These are phyloP conservation scores for Peromyscus leucopus DNA, from an alignment of 2,113 vertebrate species.

Conservation along the genomic window DNA sequence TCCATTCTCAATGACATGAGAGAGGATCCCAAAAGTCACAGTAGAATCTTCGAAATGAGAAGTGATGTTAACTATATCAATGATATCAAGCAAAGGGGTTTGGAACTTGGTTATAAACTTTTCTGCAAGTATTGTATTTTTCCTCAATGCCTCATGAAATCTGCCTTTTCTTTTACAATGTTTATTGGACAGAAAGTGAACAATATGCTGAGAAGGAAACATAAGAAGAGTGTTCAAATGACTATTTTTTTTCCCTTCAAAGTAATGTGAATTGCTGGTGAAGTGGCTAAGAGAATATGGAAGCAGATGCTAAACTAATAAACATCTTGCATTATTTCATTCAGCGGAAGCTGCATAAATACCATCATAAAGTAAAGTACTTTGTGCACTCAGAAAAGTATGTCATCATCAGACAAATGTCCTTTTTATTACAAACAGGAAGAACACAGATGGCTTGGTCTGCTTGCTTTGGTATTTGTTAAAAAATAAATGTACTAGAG, in stretches of 20 bases:
- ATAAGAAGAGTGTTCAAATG: conserved; percentile 34
- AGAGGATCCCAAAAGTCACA: neutral
- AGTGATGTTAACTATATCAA: neutral
- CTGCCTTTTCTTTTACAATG: neutral
- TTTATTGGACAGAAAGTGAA: conserved; percentile 11
- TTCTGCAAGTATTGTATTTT: neutral
- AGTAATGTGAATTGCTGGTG: conserved; percentile 63
- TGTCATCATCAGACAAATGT: conserved; percentile 66
- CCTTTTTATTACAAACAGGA: conserved; percentile 74
- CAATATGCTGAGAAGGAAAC: conserved; percentile 42
- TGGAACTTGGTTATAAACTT: neutral
- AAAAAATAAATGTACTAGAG: conserved; percentile 70
- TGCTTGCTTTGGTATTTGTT: conserved; percentile 78
- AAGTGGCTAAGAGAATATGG: conserved; percentile 59
- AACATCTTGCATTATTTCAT: conserved; percentile 76
- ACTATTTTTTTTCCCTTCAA: conserved; percentile 10
- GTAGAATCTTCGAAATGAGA: neutral
- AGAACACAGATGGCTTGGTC: conserved; percentile 77
- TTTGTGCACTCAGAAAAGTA: conserved; percentile 64
- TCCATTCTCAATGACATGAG: neutral
- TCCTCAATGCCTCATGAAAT: conserved; percentile 25
- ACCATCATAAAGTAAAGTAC: conserved; percentile 79
- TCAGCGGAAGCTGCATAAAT: conserved; percentile 61
- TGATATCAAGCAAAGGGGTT: neutral
- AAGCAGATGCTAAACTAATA: conserved; percentile 77